A percentile compares a stretch with the other conserved stretches of the same genome.
Conservation (phyloP, 2,113 vertebrate genomes). For the Notechis scutatus region DNA sequence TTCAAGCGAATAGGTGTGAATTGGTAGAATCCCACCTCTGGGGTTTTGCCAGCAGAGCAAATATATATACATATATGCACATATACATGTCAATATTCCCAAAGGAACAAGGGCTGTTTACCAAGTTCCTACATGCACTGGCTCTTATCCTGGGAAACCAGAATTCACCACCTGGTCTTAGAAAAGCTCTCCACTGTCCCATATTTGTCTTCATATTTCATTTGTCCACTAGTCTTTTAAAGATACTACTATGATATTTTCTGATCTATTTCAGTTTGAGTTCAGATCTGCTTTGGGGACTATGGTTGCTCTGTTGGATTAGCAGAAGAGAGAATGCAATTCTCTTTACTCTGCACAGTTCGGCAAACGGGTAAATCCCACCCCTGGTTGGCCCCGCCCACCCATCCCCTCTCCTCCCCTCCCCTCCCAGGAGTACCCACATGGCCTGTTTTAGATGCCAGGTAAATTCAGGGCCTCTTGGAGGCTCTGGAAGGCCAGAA, state of each 20-base stretch:
- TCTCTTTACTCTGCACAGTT: neutral
- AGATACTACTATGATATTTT: neutral
- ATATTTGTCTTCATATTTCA: neutral
- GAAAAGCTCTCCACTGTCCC: neutral
- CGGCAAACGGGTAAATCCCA: too few species aligned
- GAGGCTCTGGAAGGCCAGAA: too few species aligned
- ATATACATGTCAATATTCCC: neutral
- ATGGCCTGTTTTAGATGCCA: too few species aligned
- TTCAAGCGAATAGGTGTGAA: too few species aligned
- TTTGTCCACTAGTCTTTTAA: neutral
- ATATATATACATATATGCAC: too few species aligned
- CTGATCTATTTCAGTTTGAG: neutral
- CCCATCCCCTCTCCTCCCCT: too few species aligned
- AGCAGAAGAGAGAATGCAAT: neutral
- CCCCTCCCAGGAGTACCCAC: too few species aligned
- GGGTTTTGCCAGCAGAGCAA: neutral
- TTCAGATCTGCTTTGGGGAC: neutral
- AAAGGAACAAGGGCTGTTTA: neutral
- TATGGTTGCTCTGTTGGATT: neutral
- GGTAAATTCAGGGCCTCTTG: too few species aligned
- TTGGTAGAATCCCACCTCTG: neutral
- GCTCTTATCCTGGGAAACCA: neutral
- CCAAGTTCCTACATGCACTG: neutral
- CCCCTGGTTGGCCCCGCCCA: too few species aligned
- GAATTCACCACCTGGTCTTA: neutral